Base-by-base conservation (phyloP, 2,888 invertebrate species). In the Leptothorax acervorum region DNA sequence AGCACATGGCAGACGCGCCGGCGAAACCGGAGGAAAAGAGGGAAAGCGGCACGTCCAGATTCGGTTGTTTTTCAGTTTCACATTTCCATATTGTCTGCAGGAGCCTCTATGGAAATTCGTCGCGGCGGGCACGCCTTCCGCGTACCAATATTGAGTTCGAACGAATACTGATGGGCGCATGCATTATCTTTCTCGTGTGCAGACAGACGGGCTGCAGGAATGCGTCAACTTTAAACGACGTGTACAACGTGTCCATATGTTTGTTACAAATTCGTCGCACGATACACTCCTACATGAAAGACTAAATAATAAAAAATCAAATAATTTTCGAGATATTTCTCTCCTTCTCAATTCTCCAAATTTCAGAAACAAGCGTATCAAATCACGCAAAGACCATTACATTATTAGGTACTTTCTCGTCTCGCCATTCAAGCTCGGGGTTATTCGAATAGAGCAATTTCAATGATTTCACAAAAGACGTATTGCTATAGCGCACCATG, bases 1-100 rank as follows among this genome's bases (percentile, higher is more conserved):
- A 71, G 74, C 84, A 79, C 83, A 66, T 82, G 84, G 85, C 76
- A 65, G 83, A 63, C 84, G 65, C 83, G 83, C 31, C 73, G 85
- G 70, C 76, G 81, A 28, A 39, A 48, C 28, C 48, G 12, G 71
- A 76, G 83, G 81, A 82, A 82, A 70, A 70, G 83, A 76, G 84
- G 39, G 48, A 70, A 74, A 85, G 45, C 84, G 84, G 85, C 88
- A 89, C 86, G 88, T 83, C 84, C 82, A 63, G 78, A 71, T 88
- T 89, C 87, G 85, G 88, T 91, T 93, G 92, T 93, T 92, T 93
- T 93, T 92, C 89, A 90, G 90, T 89, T 88, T 88, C 85, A 85
- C 88, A 93, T 93, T 93, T 93, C 93, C 93, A 93, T 93, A 93
- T 91, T 89, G 92, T 92, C 92, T 91, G 92, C 86, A 82, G 90